Evolutionary conservation across 2,797 vertebrate genomes (phyloP).

Genomic region (Peromyscus nudipes): DNA sequence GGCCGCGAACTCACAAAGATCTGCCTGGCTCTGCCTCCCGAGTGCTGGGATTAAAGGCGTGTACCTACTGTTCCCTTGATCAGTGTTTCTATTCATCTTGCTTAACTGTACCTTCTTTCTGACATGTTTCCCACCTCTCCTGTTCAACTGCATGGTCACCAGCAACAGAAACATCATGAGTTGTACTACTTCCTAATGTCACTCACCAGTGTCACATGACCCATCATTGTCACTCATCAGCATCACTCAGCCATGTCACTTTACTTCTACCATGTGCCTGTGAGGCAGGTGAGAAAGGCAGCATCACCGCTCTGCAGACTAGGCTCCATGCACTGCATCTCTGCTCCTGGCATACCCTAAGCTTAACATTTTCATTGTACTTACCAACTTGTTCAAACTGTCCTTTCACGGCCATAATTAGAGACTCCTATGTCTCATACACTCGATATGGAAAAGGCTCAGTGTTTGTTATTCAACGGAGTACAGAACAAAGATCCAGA

Average conservation of each 20-base stretch:
- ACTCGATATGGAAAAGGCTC: neutral
- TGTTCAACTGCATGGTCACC: neutral
- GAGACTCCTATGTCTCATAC: neutral
- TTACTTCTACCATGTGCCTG: neutral
- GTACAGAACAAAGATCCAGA: neutral
- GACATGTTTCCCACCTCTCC: neutral
- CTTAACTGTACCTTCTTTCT: constrained; percentile 8
- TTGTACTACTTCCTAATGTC: neutral
- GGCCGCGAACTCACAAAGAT: too few relatives aligned
- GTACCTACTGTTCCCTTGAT: neutral
- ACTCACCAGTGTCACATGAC: neutral
- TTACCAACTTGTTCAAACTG: neutral
- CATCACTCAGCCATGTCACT: neutral
- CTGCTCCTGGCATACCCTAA: neutral
- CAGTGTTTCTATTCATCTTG: neutral
- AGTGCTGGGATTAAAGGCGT: too few relatives aligned
- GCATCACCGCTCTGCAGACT: neutral
- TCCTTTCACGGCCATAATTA: neutral
- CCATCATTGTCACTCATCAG: neutral
- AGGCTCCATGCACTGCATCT: neutral
- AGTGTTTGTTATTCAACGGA: neutral
- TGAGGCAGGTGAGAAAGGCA: neutral
- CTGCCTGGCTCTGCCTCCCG: too few relatives aligned
- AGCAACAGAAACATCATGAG: neutral
- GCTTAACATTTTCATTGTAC: neutral